Percentiles rank a stretch among this genome's conserved stretches.
These are phyloP conservation scores for Erinaceus europaeus DNA, from an alignment of 2,113 vertebrate species.

Conservation along the genomic window DNA sequence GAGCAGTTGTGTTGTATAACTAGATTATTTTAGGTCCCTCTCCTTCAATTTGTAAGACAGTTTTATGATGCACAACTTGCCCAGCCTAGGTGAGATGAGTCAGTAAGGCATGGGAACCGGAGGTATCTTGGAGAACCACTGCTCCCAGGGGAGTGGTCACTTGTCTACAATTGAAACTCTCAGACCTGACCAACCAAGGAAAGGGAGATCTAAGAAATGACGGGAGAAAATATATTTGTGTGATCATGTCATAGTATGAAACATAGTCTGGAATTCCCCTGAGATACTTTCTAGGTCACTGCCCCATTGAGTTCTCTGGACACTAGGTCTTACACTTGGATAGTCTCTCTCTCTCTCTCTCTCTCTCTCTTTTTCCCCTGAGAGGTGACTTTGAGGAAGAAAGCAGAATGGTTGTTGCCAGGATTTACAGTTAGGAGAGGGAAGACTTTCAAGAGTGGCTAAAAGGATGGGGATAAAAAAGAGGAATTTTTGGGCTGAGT, in stretches of 20 bases:
- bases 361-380: not conserved
- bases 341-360: not conserved
- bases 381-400: not conserved
- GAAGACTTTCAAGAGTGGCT: not conserved
- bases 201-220: not conserved
- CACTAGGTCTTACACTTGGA: not conserved
- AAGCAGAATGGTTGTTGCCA: not conserved
- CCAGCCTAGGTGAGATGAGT: not conserved
- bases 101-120: not conserved
- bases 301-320: not conserved
- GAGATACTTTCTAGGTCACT: not conserved
- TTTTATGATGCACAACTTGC: not conserved
- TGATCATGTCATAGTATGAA: not conserved
- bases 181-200: not conserved
- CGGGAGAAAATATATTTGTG: not conserved
- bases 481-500: not conserved
- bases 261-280: not conserved
- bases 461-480: not conserved
- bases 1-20: not conserved
- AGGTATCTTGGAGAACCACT: not conserved
- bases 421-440: not conserved
- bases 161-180: not conserved
- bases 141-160: not conserved
- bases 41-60: constrained; percentile 27
- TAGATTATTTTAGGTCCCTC: not conserved